Evolutionary conservation across 1,140 invertebrate genomes (phyloP).

Genomic region (Phenacoccus solenopsis): DNA sequence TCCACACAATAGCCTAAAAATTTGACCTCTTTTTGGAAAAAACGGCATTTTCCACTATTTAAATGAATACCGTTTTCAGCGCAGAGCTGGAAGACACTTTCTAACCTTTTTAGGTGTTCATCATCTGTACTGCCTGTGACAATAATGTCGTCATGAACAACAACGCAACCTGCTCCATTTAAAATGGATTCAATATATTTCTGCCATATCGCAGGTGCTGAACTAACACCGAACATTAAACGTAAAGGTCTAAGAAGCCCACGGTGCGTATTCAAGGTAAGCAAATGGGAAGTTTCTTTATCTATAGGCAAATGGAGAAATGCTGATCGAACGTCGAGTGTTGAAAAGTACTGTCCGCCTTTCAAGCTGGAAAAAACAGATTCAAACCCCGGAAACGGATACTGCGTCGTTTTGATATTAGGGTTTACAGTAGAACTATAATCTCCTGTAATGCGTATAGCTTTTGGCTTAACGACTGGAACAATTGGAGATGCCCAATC

Average conservation of each 20-base stretch:
- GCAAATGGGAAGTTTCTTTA: conserved; percentile 27
- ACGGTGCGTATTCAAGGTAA: conserved; percentile 29
- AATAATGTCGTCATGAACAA: conserved; percentile 23
- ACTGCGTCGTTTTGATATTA: conserved; percentile 13
- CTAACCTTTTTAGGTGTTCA: conserved; percentile 5
- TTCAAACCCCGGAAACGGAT: conserved; percentile 23
- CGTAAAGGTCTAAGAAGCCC: conserved; percentile 29
- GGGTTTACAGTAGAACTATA: conserved; percentile 36
- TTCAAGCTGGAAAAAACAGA: conserved; percentile 24
- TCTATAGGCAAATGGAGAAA: conserved; percentile 29
- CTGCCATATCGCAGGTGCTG: conserved; percentile 28
- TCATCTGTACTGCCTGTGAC: not conserved
- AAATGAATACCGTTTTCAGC: conserved; percentile 13
- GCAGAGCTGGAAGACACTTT: conserved; percentile 8
- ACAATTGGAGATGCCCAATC: conserved; percentile 41
- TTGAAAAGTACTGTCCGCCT: conserved; percentile 26
- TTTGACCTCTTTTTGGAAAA: conserved; percentile 19
- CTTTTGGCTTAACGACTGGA: conserved; percentile 35
- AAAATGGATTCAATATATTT: conserved; percentile 27
- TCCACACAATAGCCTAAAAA: conserved; percentile 20
- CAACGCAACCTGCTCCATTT: conserved; percentile 8
- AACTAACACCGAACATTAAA: conserved; percentile 29
- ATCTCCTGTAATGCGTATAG: conserved; percentile 37
- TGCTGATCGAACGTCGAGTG: conserved; percentile 28
- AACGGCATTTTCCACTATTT: conserved; percentile 18